A percentile compares a stretch with the other conserved stretches of the same genome.
These are phyloP conservation scores for Rhagonycha lutea DNA, from an alignment of 2,888 invertebrate genomes.

Conservation along the genomic window DNA sequence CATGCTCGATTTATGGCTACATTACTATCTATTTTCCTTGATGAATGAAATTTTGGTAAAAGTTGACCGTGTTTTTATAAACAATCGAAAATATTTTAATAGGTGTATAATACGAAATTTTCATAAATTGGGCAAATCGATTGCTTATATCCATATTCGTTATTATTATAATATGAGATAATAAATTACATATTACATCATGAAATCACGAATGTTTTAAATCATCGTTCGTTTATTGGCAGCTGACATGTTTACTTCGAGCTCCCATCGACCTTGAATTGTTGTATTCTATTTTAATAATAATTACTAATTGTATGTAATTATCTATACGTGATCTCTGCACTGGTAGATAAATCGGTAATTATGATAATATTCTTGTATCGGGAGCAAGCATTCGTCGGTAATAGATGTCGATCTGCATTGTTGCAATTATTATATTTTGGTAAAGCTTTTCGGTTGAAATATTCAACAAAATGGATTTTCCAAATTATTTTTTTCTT, in stretches of 20 bases:
- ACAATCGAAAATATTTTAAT: background rate
- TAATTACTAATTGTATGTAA: constrained; percentile 9
- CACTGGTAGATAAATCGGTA: background rate
- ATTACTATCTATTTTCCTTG: too few relatives aligned
- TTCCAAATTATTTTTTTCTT: too few relatives aligned
- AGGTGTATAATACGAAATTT: background rate
- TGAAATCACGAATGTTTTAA: constrained; percentile 16
- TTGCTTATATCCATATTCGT: background rate
- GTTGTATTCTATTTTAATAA: constrained; percentile 13
- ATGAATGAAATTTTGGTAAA: background rate
- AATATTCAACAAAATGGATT: too few relatives aligned
- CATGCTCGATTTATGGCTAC: background rate
- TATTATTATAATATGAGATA: background rate
- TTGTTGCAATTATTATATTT: background rate
- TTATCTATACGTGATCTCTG: background rate
- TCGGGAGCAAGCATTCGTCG: background rate
- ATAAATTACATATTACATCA: constrained; percentile 12
- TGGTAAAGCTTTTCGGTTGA: background rate
- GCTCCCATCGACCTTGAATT: constrained; percentile 9
- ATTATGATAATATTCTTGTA: background rate
- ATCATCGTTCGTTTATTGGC: constrained; percentile 14
- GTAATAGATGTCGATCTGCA: background rate
- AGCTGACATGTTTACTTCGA: constrained; percentile 10
- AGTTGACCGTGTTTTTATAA: background rate
- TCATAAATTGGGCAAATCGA: background rate